Conservation (phyloP, 1,140 invertebrate genomes). For the Paraescarpia echinospica region DNA sequence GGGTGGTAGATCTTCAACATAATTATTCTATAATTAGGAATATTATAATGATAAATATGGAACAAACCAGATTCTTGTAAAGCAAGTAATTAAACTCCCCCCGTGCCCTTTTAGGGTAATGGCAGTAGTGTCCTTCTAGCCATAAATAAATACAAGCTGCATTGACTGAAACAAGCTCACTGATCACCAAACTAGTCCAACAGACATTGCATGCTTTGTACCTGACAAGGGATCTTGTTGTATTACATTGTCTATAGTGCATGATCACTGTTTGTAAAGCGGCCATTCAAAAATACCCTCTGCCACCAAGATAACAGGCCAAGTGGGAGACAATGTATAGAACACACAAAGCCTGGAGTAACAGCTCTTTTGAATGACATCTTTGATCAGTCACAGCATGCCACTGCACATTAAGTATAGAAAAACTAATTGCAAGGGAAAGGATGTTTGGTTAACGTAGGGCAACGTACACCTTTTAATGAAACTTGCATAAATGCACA, state of each 20-base stretch:
- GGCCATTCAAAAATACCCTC: not conserved
- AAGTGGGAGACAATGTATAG: not conserved
- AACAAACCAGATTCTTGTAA: no score
- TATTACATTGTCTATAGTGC: not conserved
- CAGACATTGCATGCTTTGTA: no score
- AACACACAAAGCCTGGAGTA: not conserved
- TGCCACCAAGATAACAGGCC: not conserved
- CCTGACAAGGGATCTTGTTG: not conserved
- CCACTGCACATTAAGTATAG: not conserved
- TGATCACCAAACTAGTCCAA: no score
- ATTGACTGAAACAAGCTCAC: no score
- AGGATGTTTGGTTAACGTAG: not conserved
- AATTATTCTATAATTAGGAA: no score
- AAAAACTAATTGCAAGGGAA: not conserved
- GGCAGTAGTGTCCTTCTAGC: no score
- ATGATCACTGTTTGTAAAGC: not conserved
- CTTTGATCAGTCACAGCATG: not conserved
- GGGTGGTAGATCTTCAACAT: no score
- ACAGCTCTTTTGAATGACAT: not conserved
- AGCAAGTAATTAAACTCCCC: no score
- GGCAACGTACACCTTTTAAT: not conserved
- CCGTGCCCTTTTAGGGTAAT: no score
- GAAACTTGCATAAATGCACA: not conserved
- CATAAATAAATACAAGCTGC: no score
- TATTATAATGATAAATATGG: no score